These are phyloP conservation scores for Lutjanus campechanus DNA, from an alignment of 2,797 vertebrate species.

Conservation along the genomic window DNA sequence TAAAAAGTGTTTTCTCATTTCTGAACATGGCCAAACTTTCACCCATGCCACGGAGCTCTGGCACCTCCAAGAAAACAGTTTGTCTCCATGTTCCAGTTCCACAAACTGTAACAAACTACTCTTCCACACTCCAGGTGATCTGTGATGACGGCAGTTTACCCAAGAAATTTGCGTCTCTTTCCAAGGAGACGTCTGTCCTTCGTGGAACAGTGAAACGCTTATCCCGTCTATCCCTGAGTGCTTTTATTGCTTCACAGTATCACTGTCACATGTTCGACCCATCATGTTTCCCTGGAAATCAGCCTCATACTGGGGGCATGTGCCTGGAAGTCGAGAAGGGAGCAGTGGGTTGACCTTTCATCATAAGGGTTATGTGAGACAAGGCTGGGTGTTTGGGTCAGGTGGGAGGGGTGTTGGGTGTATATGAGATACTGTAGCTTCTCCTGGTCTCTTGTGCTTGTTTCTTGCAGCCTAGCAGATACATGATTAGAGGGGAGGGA, in stretches of 20 bases:
- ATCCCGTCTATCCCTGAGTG: conserved; percentile 32
- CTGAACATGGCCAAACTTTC: not conserved
- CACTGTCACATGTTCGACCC: conserved; percentile 54
- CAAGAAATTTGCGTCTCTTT: conserved; percentile 10
- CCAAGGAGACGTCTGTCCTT: conserved; percentile 36
- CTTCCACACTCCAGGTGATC: not conserved
- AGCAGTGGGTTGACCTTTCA: conserved; percentile 58
- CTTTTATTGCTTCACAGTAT: conserved; percentile 47
- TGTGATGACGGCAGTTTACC: not conserved
- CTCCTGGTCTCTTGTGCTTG: conserved; percentile 3
- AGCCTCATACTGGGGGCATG: conserved; percentile 32
- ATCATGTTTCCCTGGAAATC: conserved; percentile 69
- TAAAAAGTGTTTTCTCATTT: not conserved
- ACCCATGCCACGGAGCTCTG: not conserved
- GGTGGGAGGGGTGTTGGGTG: conserved; percentile 12
- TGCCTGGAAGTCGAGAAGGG: conserved; percentile 59
- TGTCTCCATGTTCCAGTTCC: not conserved
- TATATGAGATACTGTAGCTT: conserved; percentile 29
- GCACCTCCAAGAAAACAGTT: not conserved
- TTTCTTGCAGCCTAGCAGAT: not conserved
- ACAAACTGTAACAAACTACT: conserved; percentile 1
- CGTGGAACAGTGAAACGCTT: conserved; percentile 51
- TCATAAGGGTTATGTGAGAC: conserved; percentile 62
- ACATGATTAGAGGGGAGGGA: not conserved
- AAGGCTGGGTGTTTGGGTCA: conserved; percentile 29